Base-by-base conservation (phyloP, 1,140 invertebrate species). In the Phymastichus coffea region DNA sequence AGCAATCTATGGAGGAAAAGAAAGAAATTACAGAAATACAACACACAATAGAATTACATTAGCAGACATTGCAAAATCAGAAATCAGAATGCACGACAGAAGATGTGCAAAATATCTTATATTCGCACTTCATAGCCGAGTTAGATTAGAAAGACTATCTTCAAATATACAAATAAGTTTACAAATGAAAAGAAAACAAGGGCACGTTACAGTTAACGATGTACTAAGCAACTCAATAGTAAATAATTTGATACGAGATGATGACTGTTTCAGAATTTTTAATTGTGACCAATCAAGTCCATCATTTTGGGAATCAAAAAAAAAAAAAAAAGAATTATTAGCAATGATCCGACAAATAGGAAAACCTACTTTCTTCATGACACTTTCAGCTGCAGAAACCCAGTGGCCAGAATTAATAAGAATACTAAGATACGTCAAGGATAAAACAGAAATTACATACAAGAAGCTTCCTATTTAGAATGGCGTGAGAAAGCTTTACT, bases 361-460 rank as follows among this genome's bases (percentile, higher is more conserved):
- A 8, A 46, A 61, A 41, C 67, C 67, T 44, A 66, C 66, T 25
- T 63, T 71, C 57, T 71, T 71, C 55, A 55, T 67, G 37, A 70
- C 64, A 19, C 17, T 65, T 8, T 68, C 64, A 40, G 65, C 64
- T 20, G 66, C 66, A n/a, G 68, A 71, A 62, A 63, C 44, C 7
- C 52, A 63, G 53, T 71, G 68, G 65, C 33, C 60, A 6, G 67
- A 70, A 62, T 52, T 63, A 20, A 43, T 67, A 41, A 54, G 25
- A 37, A 65, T 60, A n/a, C 47, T 66, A n/a, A 30, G 61, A 6
- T 63, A 64, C 54, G 49, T 64, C n/a, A 33, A 49, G 14, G 12
- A 66, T 28, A 52, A 62, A 14, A 20, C 22, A 52, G 51, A 62
- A 19, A 48, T 65, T 17, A 37, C 6, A 26, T 12, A 15, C 28